Base-by-base conservation (phyloP, 2,888 invertebrate species). In the Leistus spinibarbis region DNA sequence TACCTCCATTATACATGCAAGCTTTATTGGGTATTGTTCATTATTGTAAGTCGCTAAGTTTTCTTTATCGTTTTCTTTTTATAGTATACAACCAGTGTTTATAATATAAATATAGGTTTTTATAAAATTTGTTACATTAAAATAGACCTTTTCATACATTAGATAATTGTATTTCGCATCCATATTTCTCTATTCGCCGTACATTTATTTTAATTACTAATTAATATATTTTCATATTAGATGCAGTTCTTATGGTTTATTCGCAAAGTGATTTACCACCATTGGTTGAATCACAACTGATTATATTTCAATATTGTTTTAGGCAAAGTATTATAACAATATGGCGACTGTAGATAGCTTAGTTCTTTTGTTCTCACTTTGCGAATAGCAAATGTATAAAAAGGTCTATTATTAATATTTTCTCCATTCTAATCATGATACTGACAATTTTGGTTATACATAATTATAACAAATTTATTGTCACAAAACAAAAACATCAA, bases 31-130 rank as follows among this genome's bases (percentile, higher is more conserved):
- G 79, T 82, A 82, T 83, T 83, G 81, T 84, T 84, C 83, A 84
- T 83, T 84, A 82, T 82, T 82, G 81, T 82, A 82, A 81, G 79
- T 82, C 82, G 83, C 83, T 83, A 79, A 69, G 67, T 64, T 73
- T 73, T 66, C 60, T 75, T 75, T 69, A 75, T 75, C 68, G n/a
- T n/a, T n/a, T n/a, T n/a, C n/a, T n/a, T 56, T 68, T 23, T 53
- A 53, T 66, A 66, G 40, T 53, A 66, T 66, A 16, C 53, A 66
- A 74, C 74, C 74, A 74, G 74, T 74, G 74, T 74, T 66, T 40
- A 40, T 40, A 20, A 19, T 53, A 66, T 66, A 22, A 53, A 63
- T 74, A 67, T 74, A 74, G 68, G 74, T 67, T 74, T 74, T 64
- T 68, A 67, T 74, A 68, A 54, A 74, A 68, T 67, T n/a, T 72